A percentile compares a stretch with the other conserved stretches of the same genome.
phyloP scores from a whole-genome alignment of 2,888 invertebrate genomes.

The Ochlodes sylvanus region DNA sequence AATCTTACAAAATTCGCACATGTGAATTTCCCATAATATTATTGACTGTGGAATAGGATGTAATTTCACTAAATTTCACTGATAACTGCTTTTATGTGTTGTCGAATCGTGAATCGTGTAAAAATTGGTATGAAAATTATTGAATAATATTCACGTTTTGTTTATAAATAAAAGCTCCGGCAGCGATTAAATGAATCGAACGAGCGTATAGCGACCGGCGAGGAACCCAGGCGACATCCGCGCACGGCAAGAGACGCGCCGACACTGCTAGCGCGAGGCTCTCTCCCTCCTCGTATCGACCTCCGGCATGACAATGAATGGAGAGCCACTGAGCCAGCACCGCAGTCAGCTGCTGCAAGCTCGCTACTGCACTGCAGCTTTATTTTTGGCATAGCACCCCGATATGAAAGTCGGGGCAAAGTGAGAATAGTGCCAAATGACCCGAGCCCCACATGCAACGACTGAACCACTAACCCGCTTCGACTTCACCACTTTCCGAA shows the following conservation, averaged over 20 bases:
- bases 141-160: conserved; percentile 50
- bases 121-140: conserved; percentile 1
- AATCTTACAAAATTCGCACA: conserved; percentile 29
- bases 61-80: conserved; percentile 26
- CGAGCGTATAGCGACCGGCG: conserved; percentile 25
- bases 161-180: conserved; percentile 70
- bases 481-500: conserved; percentile 36
- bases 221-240: conserved; percentile 53
- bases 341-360: conserved; percentile 79
- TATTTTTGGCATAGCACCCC: conserved; percentile 80
- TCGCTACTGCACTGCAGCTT: conserved; percentile 82
- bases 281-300: conserved; percentile 45
- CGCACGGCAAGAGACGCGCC: conserved; percentile 66
- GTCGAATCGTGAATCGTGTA: not conserved
- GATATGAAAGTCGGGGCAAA: conserved; percentile 45
- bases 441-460: conserved; percentile 50
- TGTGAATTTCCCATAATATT: conserved; percentile 21
- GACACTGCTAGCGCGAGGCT: conserved; percentile 60
- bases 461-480: conserved; percentile 59
- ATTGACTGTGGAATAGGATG: conserved; percentile 13
- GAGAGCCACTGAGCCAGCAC: conserved; percentile 58
- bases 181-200: conserved; percentile 39
- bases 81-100: not conserved
- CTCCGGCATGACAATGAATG: conserved; percentile 70
- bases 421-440: conserved; percentile 48